These are phyloP conservation scores for Pinna nobilis DNA, from an alignment of 1,140 invertebrate species.

Conservation along the genomic window DNA sequence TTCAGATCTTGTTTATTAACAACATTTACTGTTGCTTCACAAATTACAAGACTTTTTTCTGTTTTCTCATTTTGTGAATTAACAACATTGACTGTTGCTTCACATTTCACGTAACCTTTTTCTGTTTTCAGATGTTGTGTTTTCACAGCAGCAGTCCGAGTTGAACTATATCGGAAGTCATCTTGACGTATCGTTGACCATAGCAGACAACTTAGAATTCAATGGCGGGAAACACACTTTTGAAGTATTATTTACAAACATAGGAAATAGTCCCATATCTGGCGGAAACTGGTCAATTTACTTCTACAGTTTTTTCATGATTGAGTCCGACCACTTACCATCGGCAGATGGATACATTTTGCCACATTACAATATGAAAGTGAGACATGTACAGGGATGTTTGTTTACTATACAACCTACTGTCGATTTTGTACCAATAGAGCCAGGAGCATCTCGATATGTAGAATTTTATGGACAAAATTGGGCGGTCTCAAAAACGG, in stretches of 20 bases:
- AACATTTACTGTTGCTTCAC: no score
- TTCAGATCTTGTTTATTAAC: no score
- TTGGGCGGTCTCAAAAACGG: slow-evolving; percentile 63
- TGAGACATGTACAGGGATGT: slow-evolving; percentile 59
- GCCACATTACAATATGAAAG: slow-evolving; percentile 37
- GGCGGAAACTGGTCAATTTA: slow-evolving; percentile 56
- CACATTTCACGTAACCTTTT: no score
- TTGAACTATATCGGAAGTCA: slow-evolving; percentile 44
- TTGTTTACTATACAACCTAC: slow-evolving; percentile 58
- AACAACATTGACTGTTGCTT: no score
- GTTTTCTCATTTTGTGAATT: no score
- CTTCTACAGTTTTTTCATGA: slow-evolving; percentile 48
- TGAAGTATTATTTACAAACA: slow-evolving; percentile 50
- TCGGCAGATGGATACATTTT: slow-evolving; percentile 40
- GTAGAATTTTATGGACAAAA: slow-evolving; percentile 20
- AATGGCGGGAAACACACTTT: slow-evolving; percentile 34
- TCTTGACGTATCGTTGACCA: slow-evolving; percentile 45
- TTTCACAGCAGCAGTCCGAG: neutral
- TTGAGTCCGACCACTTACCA: slow-evolving; percentile 42
- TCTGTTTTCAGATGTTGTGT: neutral
- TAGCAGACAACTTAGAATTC: slow-evolving; percentile 51
- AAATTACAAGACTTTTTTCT: no score
- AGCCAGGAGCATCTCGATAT: neutral
- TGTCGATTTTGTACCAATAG: slow-evolving; percentile 26
- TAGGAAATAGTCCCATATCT: slow-evolving; percentile 34